phyloP scores from a whole-genome alignment of 2,888 invertebrate species.

The Dilophus febrilis region DNA sequence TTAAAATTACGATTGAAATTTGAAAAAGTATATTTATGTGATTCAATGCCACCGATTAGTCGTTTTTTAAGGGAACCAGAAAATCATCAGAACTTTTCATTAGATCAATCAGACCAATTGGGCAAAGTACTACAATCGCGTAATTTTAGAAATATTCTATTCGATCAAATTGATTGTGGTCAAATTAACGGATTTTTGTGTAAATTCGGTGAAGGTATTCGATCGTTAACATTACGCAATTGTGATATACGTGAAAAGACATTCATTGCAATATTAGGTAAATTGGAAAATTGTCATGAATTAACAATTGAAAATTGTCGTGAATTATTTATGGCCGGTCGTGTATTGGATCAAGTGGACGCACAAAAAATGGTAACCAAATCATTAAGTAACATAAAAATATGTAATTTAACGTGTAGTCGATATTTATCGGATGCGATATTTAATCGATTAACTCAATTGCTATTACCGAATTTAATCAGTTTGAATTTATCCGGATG shows the following conservation, averaged over 20 bases:
- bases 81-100: slow-evolving; percentile 19
- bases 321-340: slow-evolving; percentile 57
- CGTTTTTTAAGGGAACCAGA: slow-evolving; percentile 19
- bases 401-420: slow-evolving; percentile 45
- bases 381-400: slow-evolving; percentile 35
- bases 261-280: slow-evolving; percentile 39
- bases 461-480: slow-evolving; percentile 41
- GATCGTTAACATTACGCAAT: slow-evolving; percentile 36
- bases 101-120: slow-evolving; percentile 25
- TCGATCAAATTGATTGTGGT: slow-evolving; percentile 24
- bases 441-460: slow-evolving; percentile 43
- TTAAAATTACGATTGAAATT: slow-evolving; percentile 21
- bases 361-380: slow-evolving; percentile 32
- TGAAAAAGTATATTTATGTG: slow-evolving; percentile 21
- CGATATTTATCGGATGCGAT: slow-evolving; percentile 59
- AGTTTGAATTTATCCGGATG: slow-evolving; percentile 46
- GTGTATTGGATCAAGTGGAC: slow-evolving; percentile 40
- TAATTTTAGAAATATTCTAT: slow-evolving; percentile 19
- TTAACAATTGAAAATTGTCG: slow-evolving; percentile 47
- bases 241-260: slow-evolving; percentile 47
- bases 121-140: no score
- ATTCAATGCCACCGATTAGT: slow-evolving; percentile 20
- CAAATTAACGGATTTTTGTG: slow-evolving; percentile 34
- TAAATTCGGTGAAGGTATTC: slow-evolving; percentile 38
- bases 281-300: slow-evolving; percentile 37